Evolutionary conservation across 2,113 vertebrate species (phyloP).

Genomic region (Ceyx cyanopectus): DNA sequence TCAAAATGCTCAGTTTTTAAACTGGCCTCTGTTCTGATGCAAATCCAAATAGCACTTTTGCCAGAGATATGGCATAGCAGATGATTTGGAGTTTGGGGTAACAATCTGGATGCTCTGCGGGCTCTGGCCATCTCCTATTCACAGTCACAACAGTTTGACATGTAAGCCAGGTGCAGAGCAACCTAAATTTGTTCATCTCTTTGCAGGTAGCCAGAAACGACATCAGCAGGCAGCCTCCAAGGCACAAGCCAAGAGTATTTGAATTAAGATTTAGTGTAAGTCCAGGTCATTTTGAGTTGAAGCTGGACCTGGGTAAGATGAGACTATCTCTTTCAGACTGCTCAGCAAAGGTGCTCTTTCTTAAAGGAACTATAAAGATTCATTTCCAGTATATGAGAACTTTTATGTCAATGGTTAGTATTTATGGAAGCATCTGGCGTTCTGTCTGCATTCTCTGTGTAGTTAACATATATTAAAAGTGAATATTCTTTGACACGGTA

Average conservation of each 20-base stretch:
- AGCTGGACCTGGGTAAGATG: not conserved
- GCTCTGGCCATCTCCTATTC: not conserved
- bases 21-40: not conserved
- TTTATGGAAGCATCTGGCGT: not conserved
- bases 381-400: not conserved
- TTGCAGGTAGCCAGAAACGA: not conserved
- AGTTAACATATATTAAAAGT: not conserved
- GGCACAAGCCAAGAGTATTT: not conserved
- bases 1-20: not conserved
- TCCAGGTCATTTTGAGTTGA: not conserved
- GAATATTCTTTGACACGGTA: not conserved
- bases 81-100: not conserved
- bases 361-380: not conserved
- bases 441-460: not conserved
- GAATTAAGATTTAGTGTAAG: not conserved
- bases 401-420: not conserved
- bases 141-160: not conserved
- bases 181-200: not conserved
- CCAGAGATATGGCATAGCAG: not conserved
- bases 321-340: not conserved
- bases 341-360: not conserved
- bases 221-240: not conserved
- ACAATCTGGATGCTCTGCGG: not conserved
- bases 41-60: not conserved
- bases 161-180: not conserved